Conservation (phyloP, 2,888 invertebrate genomes). For the Macaria notata region DNA sequence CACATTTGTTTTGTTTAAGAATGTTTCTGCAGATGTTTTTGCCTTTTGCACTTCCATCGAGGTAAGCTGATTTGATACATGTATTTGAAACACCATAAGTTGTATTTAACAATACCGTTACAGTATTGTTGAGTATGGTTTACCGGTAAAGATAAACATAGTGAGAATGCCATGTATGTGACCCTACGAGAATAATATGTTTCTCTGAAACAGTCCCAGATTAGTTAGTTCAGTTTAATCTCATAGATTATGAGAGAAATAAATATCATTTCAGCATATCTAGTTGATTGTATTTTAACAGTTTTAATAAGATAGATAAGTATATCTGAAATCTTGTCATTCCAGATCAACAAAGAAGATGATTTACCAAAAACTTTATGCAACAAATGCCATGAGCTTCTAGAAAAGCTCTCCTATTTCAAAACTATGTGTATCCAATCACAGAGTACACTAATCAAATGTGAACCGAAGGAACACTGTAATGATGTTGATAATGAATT, state of each 20-base stretch:
- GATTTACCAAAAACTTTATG: conserved; percentile 64
- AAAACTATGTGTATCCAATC: conserved; percentile 67
- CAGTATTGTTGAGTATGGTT: too few relatives aligned
- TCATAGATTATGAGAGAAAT: too few relatives aligned
- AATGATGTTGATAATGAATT: conserved; percentile 16
- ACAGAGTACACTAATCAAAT: conserved; percentile 47
- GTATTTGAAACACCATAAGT: too few relatives aligned
- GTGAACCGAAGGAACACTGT: conserved; percentile 13
- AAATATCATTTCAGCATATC: too few relatives aligned
- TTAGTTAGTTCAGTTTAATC: too few relatives aligned
- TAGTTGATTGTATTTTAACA: too few relatives aligned
- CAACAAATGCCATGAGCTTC: conserved; percentile 55
- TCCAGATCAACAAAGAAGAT: conserved; percentile 58
- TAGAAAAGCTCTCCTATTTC: conserved; percentile 60
- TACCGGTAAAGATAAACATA: too few relatives aligned
- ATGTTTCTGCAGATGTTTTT: conserved; percentile 61
- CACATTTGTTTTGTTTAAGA: conserved; percentile 54
- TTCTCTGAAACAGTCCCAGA: too few relatives aligned
- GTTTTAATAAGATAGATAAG: too few relatives aligned
- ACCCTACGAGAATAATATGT: too few relatives aligned
- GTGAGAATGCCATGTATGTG: too few relatives aligned
- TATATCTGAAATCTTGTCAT: conserved; percentile 12
- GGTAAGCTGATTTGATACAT: conserved; percentile 41
- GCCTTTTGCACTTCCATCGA: conserved; percentile 70
- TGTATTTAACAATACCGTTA: too few relatives aligned